A percentile compares a stretch with the other conserved stretches of the same genome.
Conservation (phyloP, 2,888 invertebrate genomes). For the Eugnorisma glareosa region DNA sequence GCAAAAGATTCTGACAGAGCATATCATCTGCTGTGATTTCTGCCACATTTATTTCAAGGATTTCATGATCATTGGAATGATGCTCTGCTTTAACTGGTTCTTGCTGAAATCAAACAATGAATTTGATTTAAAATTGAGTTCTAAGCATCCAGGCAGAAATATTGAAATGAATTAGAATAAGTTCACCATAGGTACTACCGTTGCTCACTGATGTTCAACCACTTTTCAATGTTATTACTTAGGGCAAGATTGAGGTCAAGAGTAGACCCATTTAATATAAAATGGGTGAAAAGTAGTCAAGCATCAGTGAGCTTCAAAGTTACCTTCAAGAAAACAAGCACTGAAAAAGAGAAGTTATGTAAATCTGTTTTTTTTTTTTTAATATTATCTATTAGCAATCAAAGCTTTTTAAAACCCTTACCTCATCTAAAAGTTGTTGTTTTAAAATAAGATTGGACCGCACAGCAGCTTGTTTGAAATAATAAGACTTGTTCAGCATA, state of each 20-base stretch:
- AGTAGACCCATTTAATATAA: no score
- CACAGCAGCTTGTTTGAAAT: constrained; percentile 86
- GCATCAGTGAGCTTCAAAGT: no score
- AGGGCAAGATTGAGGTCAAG: no score
- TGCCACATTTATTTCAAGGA: constrained; percentile 70
- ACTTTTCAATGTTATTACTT: no score
- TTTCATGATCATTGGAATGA: constrained; percentile 68
- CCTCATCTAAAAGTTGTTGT: constrained; percentile 78
- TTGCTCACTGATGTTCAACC: no score
- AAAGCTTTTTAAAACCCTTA: constrained; percentile 55
- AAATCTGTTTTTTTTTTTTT: not conserved
- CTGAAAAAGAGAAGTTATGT: not conserved
- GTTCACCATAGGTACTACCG: no score
- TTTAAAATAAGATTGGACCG: constrained; percentile 84
- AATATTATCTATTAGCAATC: no score
- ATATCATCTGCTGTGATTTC: constrained; percentile 68
- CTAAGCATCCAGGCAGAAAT: no score
- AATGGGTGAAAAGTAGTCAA: no score
- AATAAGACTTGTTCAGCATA: constrained; percentile 83
- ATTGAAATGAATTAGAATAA: no score
- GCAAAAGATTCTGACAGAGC: constrained; percentile 30
- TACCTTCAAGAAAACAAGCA: not conserved
- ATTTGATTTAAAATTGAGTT: not conserved
- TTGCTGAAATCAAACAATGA: constrained; percentile 42
- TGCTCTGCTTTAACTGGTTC: constrained; percentile 71